These are phyloP conservation scores for Meghimatium bilineatum DNA, from an alignment of 2,888 invertebrate species.

Conservation along the genomic window DNA sequence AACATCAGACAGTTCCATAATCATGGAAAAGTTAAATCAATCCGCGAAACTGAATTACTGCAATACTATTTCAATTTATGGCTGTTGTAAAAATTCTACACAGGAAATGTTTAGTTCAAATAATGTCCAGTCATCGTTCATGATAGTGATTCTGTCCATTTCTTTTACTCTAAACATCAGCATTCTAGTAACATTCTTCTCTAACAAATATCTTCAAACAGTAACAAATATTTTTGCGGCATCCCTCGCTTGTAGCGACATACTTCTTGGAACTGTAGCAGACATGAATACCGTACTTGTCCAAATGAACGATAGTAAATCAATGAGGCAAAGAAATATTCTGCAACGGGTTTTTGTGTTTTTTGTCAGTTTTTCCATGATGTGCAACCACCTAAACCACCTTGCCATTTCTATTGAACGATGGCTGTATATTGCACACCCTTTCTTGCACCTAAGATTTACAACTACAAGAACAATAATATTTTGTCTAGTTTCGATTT, in stretches of 20 bases:
- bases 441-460: slow-evolving; percentile 1
- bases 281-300: not conserved
- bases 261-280: not conserved
- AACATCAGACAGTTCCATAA: too few species aligned
- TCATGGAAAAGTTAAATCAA: too few species aligned
- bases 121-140: not conserved
- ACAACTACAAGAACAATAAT: not conserved
- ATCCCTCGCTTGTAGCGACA: not conserved
- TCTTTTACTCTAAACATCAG: not conserved
- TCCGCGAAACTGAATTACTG: too few species aligned
- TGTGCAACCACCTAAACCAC: not conserved
- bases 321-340: too few species aligned
- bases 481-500: not conserved
- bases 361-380: not conserved
- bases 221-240: not conserved
- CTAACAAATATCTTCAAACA: not conserved
- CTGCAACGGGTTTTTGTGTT: not conserved
- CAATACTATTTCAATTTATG: not conserved
- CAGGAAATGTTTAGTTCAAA: not conserved
- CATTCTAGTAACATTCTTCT: not conserved
- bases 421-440: slow-evolving; percentile 18
- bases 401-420: slow-evolving; percentile 8
- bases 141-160: not conserved
- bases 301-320: not conserved
- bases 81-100: not conserved